Base-by-base conservation (phyloP, 2,888 invertebrate genomes). In the Sicus ferrugineus region DNA sequence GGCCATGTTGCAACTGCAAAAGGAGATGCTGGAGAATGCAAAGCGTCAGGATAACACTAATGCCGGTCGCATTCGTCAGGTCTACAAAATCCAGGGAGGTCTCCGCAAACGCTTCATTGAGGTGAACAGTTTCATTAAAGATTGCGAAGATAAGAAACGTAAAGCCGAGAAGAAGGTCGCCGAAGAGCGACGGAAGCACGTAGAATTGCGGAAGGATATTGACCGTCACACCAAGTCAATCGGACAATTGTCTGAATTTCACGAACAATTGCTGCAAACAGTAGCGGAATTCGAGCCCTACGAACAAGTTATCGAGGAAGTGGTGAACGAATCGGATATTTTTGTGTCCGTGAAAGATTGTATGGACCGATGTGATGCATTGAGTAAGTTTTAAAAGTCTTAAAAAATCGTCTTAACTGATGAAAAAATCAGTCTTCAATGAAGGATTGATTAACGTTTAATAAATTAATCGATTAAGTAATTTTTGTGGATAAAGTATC, bases 301-400 rank as follows among this genome's bases (percentile, higher is more conserved):
- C 68, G 84, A 85, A 69, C 70, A 69, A 2, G 81, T 85, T 0
- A 74, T 86, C 2, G 70, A 84, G 16, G 80, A 84, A 26, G 84
- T 84, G 6, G 81, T 86, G 1, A 61, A 76, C 7, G 73, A 77
- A 28, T 80, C 80, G 0, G 81, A 82, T 68, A 79, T 81, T 11
- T 83, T 79, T 69, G 77, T 76, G 1, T 82, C 85, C 0, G 75
- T 81, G 0, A 83, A 85, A 30, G 86, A 86, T 72, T 83, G 84
- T 63, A 82, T 83, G 54, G 82, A 81, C 71, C 79, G 84, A 0
- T 84, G 84, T 69, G 85, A 86, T 79, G 86, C 85, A 0, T 65
- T 86, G 28, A 85, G 86, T 85, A 74, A n/a, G 56, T 16, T 11
- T 9, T 16, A n/a, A n/a, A n/a, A n/a, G n/a, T n/a, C n/a, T n/a